phyloP scores from a whole-genome alignment of 2,113 vertebrate genomes.

The Axis porcinus region DNA sequence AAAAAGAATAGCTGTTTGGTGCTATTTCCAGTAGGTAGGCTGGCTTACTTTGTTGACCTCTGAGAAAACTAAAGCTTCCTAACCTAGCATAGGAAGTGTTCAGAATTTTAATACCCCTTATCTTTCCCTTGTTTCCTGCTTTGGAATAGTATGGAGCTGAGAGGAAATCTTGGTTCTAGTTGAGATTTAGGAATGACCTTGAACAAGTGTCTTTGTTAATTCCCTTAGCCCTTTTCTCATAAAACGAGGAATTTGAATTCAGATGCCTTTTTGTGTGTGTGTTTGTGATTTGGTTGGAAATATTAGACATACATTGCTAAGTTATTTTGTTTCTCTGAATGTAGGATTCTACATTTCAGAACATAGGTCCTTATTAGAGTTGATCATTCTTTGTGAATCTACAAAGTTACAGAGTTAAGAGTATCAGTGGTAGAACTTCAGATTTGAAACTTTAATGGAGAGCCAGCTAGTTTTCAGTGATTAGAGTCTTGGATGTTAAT shows the following conservation, averaged over 20 bases:
- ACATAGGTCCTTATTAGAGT: not conserved
- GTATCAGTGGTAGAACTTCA: not conserved
- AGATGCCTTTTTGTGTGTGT: not conserved
- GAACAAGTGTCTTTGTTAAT: not conserved
- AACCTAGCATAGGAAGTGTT: not conserved
- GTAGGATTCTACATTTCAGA: not conserved
- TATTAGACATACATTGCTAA: not conserved
- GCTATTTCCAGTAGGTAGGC: not conserved
- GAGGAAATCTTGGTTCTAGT: not conserved
- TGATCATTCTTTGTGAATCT: not conserved
- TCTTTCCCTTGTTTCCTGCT: not conserved
- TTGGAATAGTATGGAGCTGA: not conserved
- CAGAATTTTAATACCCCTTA: not conserved
- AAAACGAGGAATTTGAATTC: not conserved
- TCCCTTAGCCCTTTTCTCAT: not conserved
- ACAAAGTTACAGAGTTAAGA: not conserved
- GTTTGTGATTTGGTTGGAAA: not conserved
- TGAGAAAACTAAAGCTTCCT: conserved; percentile 13
- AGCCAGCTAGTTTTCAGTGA: not conserved
- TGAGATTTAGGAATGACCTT: conserved; percentile 1
- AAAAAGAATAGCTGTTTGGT: not conserved
- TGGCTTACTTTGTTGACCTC: not conserved
- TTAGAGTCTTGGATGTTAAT: not conserved
- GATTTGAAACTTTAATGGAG: not conserved
- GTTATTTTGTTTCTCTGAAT: not conserved